Base-by-base conservation (phyloP, 2,888 invertebrate species). In the Sepiola atlantica region DNA sequence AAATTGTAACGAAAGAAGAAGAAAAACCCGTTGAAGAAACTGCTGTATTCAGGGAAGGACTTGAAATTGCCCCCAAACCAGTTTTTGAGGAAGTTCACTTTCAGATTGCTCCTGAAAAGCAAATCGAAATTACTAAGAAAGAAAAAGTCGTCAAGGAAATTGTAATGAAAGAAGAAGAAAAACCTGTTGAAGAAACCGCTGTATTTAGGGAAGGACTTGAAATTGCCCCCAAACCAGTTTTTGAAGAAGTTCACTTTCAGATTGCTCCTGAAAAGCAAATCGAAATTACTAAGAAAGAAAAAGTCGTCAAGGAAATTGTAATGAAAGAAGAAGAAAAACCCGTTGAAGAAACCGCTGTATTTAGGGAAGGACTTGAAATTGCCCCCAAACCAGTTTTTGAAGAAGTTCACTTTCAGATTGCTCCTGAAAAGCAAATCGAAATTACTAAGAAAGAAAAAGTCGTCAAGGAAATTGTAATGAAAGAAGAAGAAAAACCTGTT, bases 121-220 rank as follows among this genome's bases (percentile, higher is more conserved):
- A 92, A 90, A 57, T 94, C 35, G 95, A 94, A 94, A 94, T 94
- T 45, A 94, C 94, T 32, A 94, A 95, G 77, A 57, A 94, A 55
- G 90, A 94, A 45, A 94, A n/a, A 54, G 94, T 95, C 54, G 91
- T 95, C 94, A 95, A 95, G 55, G 92, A 94, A 90, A 95, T 95
- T 90, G 92, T 94, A 24, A 45, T 94, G 24, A 91, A 94, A 57
- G 95, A 95, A 55, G 94, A 94, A 55, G 92, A 94, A 55, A 94
- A 94, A 90, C 55, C 92, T 28, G 94, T 77, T 28, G 95, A 94
- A 94, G 94, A 94, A 54, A 94, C 95, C 55, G 95, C 94, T 28
- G 35, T 94, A 21, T 93, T 93, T 45, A 94, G 94, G 54, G 94
- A 94, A 35, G 93, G 61, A 2, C 8, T 93, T 3, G 90, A 77